phyloP scores from a whole-genome alignment of 2,797 vertebrate species.

The Neomorphus geoffroyi region DNA sequence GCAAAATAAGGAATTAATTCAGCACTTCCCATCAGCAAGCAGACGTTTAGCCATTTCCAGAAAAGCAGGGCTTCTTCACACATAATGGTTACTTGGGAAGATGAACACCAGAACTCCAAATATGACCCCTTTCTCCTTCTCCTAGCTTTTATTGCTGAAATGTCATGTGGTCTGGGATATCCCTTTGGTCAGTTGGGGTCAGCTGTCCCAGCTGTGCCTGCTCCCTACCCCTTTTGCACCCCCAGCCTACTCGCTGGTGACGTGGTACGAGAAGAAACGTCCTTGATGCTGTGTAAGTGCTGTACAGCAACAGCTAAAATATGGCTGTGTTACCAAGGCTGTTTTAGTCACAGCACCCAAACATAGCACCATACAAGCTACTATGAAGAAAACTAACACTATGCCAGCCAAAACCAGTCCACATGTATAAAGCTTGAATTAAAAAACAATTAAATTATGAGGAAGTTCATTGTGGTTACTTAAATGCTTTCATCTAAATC shows the following conservation, averaged over 20 bases:
- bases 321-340: not conserved
- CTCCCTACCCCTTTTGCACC: not conserved
- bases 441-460: not conserved
- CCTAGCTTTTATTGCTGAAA: not conserved
- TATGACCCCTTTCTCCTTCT: not conserved
- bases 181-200: not conserved
- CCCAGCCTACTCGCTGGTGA: rapidly evolving
- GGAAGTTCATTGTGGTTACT: not conserved
- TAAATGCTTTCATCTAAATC: not conserved
- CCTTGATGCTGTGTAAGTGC: not conserved
- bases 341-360: not conserved
- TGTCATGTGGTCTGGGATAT: rapidly evolving
- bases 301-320: not conserved
- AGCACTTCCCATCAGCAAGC: not conserved
- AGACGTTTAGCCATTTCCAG: not conserved
- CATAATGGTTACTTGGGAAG: not conserved
- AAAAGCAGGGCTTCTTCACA: not conserved
- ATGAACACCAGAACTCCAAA: not conserved
- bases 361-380: not conserved
- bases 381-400: not conserved
- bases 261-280: not conserved
- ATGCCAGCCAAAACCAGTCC: not conserved
- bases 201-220: not conserved
- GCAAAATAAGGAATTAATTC: not conserved
- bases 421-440: not conserved